These are phyloP conservation scores for Mylabris phalerata DNA, from an alignment of 1,140 invertebrate genomes.

Conservation along the genomic window DNA sequence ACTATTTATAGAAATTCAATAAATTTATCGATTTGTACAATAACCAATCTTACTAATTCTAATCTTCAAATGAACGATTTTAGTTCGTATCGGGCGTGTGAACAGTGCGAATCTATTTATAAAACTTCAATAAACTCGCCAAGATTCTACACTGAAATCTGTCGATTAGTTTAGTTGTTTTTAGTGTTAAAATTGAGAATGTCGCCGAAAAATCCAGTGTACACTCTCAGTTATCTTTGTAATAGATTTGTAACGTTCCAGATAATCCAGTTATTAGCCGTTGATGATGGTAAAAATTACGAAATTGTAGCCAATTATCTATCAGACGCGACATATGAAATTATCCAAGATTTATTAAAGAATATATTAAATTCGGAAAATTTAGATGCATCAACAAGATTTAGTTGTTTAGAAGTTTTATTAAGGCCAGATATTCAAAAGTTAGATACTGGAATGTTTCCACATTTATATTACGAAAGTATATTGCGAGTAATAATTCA, in stretches of 20 bases:
- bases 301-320: constrained; percentile 29
- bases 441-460: constrained; percentile 57
- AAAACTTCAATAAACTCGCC: too few relatives aligned
- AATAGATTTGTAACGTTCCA: constrained; percentile 29
- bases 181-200: constrained; percentile 21
- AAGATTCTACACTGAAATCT: too few relatives aligned
- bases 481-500: constrained; percentile 54
- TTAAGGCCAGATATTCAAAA: constrained; percentile 55
- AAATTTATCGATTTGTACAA: too few relatives aligned
- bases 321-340: constrained; percentile 41
- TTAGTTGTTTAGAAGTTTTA: constrained; percentile 52
- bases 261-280: constrained; percentile 32
- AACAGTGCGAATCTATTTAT: too few relatives aligned
- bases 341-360: constrained; percentile 57
- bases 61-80: too few relatives aligned
- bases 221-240: constrained; percentile 25
- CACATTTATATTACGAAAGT: constrained; percentile 56
- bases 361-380: constrained; percentile 55
- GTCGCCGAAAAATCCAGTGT: constrained; percentile 35
- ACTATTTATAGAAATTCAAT: too few relatives aligned
- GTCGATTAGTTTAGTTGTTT: too few relatives aligned
- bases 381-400: constrained; percentile 55
- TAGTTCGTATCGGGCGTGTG: too few relatives aligned
- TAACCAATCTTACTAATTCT: too few relatives aligned
- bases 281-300: constrained; percentile 33